These are phyloP conservation scores for Drosophila fulvimacula DNA, from an alignment of 2,888 invertebrate species.

Conservation along the genomic window DNA sequence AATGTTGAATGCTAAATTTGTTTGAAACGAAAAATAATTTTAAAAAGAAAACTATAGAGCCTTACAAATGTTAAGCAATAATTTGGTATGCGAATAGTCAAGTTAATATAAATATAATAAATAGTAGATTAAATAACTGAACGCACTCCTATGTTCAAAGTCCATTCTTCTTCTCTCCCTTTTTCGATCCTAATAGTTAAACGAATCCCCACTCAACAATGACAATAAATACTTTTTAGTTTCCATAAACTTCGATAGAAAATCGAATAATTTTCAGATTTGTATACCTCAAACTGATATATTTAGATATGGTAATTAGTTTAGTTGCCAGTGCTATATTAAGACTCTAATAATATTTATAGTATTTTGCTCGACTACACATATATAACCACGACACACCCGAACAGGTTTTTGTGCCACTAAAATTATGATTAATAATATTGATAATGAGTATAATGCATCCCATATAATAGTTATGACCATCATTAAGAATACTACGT, in stretches of 20 bases:
- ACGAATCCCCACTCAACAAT: neutral
- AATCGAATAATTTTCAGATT: neutral
- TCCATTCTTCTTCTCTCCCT: too few species aligned
- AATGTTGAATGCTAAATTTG: conserved; percentile 55
- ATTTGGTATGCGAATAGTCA: neutral
- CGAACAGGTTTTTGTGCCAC: neutral
- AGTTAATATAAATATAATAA: too few species aligned
- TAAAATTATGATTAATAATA: conserved; percentile 18
- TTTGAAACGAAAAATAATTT: neutral
- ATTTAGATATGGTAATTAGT: neutral
- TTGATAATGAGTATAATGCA: conserved; percentile 16
- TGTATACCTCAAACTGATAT: neutral
- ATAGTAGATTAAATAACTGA: too few species aligned
- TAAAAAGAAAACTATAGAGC: neutral
- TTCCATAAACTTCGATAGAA: too few species aligned
- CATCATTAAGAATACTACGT: conserved; percentile 13
- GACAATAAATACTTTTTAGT: too few species aligned
- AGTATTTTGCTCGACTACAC: neutral
- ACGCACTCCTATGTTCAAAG: too few species aligned
- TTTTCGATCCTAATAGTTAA: too few species aligned
- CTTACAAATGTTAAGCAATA: neutral
- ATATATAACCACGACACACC: neutral
- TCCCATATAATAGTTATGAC: conserved; percentile 6
- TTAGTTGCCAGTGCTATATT: neutral
- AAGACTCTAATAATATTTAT: neutral